Base-by-base conservation (phyloP, 2,113 vertebrate species). In the Heteronetta atricapilla region DNA sequence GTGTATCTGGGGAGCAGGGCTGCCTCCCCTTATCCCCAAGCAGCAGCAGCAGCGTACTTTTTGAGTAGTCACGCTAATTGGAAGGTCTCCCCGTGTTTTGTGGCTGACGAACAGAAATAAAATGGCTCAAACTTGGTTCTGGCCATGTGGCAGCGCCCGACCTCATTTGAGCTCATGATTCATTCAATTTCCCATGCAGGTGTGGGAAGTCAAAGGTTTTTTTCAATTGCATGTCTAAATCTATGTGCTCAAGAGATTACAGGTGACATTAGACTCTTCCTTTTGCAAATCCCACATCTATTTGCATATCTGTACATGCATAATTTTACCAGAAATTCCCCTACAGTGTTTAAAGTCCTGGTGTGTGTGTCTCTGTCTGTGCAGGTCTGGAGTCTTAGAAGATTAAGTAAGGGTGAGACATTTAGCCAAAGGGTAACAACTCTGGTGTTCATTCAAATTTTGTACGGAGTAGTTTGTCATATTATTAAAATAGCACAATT, bases 341-440 rank as follows among this genome's bases (percentile, higher is more conserved):
- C 86, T 94, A 28, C 42, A n/a, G 79, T 83, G 40, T 93, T 95
- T 84, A 53, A 82, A 92, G 69, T 82, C 50, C 53, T 90, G 74
- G 68, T 83, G 88, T 58, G 18, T 82, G 6, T 15, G 34, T 64
- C 17, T 92, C 72, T 89, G 73, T 81, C 76, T 91, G 55, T 82
- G 88, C 90, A 78, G 48, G 69, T 86, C 90, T 93, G 90, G 85
- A 86, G 82, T 69, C 70, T 78, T 78, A 36, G 69, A 78, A 83
- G 85, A 94, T 95, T 86, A 94, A 74, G 55, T 42, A 50, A 81
- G 86, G 86, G 82, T 97, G 93, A 95, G 95, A 96, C 83, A 80
- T 93, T 92, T 90, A 86, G 74, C 94, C 88, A 82, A 62, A 78
- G 82, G 90, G 86, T 69, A 87, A 93, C 50, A 90, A 28, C 92